Evolutionary conservation across 2,797 vertebrate species (phyloP), one percentile per base, ranked within the genome.

Genomic region (Leptodactylus fallax): DNA sequence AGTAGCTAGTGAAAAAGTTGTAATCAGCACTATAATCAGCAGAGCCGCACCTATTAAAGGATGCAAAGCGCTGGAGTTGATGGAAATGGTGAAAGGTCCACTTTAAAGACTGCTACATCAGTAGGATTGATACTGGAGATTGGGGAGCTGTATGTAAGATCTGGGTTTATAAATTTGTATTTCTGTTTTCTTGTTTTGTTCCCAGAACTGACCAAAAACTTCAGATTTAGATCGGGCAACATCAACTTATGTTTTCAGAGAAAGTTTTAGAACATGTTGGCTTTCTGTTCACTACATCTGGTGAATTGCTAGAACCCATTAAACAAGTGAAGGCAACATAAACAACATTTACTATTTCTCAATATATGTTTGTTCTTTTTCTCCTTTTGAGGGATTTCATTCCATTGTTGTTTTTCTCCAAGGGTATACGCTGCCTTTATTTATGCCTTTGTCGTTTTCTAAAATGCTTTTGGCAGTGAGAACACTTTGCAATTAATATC

Each of bases 401-500:
- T 85, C 71, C 60, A 77, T 79, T 86, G 84, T 86, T 89, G 71
- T 85, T 78, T 89, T 89, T 74, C 88, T 89, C 83, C 87, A 88
- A 88, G 83, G 87, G 82, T 81, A 85, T 53, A 74, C 45, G 27
- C 79, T 56, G 55, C 51, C 78, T 88, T 81, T 88, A 88, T 88
- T 88, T 88, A 81, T 88, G 83, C 83, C 65, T 81, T 76, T 88
- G 87, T 88, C 78, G 25, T 88, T 85, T 85, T 74, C 87, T 81
- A 81, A 85, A 88, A 88, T 27, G 87, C 83, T 82, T 82, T 88
- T 85, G 87, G 87, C 87, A 79, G 87, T 55, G 80, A 83, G 74
- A 87, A 69, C 87, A 87, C 81, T 71, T 87, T 85, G 83, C 79
- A 88, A 88, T 88, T 88, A 88, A 88, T 88, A 88, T 88, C 87